These are phyloP conservation scores for Drosophila repletoides DNA, from an alignment of 1,140 invertebrate species.

Conservation along the genomic window DNA sequence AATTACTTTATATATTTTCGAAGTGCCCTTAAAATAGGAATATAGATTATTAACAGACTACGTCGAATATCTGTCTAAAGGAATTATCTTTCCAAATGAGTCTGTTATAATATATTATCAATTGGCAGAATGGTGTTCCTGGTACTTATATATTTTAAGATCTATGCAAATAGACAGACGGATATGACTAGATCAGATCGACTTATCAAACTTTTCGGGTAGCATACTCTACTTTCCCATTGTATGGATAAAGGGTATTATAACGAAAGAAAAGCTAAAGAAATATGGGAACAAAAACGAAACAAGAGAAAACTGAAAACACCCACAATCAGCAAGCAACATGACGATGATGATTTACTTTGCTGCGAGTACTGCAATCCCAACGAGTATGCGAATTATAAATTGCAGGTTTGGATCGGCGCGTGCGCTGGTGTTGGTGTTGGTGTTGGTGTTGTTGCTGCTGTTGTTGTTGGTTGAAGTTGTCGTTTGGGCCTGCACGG, in stretches of 20 bases:
- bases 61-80: no score
- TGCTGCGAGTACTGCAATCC: not conserved
- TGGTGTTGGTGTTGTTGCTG: constrained; percentile 15
- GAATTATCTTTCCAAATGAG: no score
- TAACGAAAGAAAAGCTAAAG: not conserved
- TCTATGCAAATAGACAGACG: no score
- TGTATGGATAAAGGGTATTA: not conserved
- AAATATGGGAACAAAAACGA: constrained; percentile 23
- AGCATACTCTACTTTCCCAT: not conserved
- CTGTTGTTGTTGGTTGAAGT: constrained; percentile 9
- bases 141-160: no score
- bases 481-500: constrained; percentile 38
- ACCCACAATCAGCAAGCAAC: constrained; percentile 26
- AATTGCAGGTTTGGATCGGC: constrained; percentile 53
- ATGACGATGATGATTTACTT: constrained; percentile 6
- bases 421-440: not conserved
- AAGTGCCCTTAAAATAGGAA: no score
- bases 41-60: no score
- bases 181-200: no score
- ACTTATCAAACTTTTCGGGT: not conserved
- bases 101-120: no score
- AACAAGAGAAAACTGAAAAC: constrained; percentile 26
- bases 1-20: no score
- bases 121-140: no score
- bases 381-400: constrained; percentile 29